These are phyloP conservation scores for Petrophora chlorosata DNA, from an alignment of 2,888 invertebrate species.

Conservation along the genomic window DNA sequence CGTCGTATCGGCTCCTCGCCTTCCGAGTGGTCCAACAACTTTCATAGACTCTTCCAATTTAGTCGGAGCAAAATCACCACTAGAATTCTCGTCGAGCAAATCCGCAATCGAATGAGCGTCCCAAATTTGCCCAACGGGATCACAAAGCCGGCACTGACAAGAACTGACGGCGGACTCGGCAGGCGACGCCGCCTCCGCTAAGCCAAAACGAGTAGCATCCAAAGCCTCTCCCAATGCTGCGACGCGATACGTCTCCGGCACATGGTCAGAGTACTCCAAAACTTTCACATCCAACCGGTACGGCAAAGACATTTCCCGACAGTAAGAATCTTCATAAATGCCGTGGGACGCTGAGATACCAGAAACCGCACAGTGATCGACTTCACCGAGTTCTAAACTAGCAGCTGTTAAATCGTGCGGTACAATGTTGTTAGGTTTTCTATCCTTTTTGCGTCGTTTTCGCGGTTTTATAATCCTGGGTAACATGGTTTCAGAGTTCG, in stretches of 20 bases:
- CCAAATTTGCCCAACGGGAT: constrained; percentile 90
- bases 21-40: constrained; percentile 72
- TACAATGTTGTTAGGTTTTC: constrained; percentile 86
- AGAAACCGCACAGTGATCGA: constrained; percentile 73
- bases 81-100: constrained; percentile 76
- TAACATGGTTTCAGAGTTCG: constrained; percentile 88
- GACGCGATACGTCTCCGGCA: constrained; percentile 73
- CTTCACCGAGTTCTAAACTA: constrained; percentile 71
- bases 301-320: constrained; percentile 77
- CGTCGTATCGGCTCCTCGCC: constrained; percentile 69
- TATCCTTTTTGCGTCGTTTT: constrained; percentile 94
- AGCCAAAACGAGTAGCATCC: constrained; percentile 75
- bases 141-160: constrained; percentile 90
- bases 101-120: constrained; percentile 86
- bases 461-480: constrained; percentile 95
- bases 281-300: constrained; percentile 76
- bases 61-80: constrained; percentile 76
- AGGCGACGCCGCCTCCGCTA: constrained; percentile 73
- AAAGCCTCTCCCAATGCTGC: constrained; percentile 81
- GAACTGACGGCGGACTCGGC: constrained; percentile 76
- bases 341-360: constrained; percentile 61
- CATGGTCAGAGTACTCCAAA: constrained; percentile 69
- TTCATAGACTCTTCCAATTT: constrained; percentile 80
- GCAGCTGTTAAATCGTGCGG: constrained; percentile 72
- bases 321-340: constrained; percentile 78